Conservation (phyloP, 1,140 invertebrate species). For the Bemisia tabaci region DNA sequence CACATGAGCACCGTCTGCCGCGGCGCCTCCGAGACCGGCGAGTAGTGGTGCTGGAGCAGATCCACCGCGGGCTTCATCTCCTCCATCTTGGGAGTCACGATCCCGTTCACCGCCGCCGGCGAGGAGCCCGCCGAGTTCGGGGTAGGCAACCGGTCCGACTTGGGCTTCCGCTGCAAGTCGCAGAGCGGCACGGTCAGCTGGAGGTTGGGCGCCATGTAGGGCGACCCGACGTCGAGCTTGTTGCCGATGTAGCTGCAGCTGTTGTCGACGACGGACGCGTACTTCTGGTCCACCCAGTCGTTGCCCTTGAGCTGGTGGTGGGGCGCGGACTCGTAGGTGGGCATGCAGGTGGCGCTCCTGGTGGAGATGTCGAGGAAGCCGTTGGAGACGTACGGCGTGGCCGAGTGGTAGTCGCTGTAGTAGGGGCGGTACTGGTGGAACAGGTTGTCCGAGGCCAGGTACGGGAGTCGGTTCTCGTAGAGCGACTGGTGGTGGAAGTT, state of each 20-base stretch:
- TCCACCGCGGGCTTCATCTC: slow-evolving; percentile 41
- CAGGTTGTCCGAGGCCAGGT: slow-evolving; percentile 60
- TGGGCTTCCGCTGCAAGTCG: slow-evolving; percentile 16
- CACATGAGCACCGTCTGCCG: slow-evolving; percentile 79
- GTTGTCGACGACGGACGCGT: slow-evolving; percentile 33
- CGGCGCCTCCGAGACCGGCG: slow-evolving; percentile 36
- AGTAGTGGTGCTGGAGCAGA: slow-evolving; percentile 36
- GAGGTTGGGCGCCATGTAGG: slow-evolving; percentile 12
- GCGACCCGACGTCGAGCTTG: slow-evolving; percentile 32
- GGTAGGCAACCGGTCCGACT: slow-evolving; percentile 36
- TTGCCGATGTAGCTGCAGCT: slow-evolving; percentile 40
- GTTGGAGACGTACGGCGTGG: slow-evolving; percentile 53
- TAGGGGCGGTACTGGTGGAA: slow-evolving; percentile 77
- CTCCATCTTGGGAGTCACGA: slow-evolving; percentile 47
- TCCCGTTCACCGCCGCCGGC: slow-evolving; percentile 35
- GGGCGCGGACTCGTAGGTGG: slow-evolving; percentile 37
- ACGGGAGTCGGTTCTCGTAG: slow-evolving; percentile 53
- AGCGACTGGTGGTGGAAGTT: slow-evolving; percentile 49
- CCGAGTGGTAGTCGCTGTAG: slow-evolving; percentile 60
- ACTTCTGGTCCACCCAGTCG: slow-evolving; percentile 31
- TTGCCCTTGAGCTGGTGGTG: slow-evolving; percentile 37
- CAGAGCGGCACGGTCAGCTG: slow-evolving; percentile 29
- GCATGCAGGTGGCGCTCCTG: slow-evolving; percentile 31
- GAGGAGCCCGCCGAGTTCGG: slow-evolving; percentile 40
- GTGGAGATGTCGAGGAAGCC: slow-evolving; percentile 57